Evolutionary conservation across 2,797 vertebrate species (phyloP), one percentile per base, ranked within the genome.

Genomic region (Masticophis lateralis): DNA sequence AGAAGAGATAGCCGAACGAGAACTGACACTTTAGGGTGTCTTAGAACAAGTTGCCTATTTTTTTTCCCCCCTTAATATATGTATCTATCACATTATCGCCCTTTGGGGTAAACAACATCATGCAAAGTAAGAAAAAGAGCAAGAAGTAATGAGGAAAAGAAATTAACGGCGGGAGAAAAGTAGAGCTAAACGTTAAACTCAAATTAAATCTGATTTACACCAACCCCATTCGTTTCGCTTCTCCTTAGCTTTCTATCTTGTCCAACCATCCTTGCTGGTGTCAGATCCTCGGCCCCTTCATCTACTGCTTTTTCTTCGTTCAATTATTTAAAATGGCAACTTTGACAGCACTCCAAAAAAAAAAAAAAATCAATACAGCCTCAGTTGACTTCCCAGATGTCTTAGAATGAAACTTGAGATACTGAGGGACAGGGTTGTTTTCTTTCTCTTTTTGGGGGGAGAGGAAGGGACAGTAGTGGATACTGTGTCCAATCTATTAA

Each of bases 21-120:
- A 10, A 69, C 61, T 8, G 16, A 53, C n/a, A 51, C 14, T 74
- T 27, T 74, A 74, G 51, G 28, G 28, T 7, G 55, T 56, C 51
- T 69, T 32, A 13, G 18, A 37, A 37, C 32, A 37, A 74, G 69
- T 43, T 74, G 32, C 7, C 16, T 74, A 10, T 74, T 74, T 28
- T 27, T 63, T 32, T 0, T 0, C 0, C 28, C 0, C 0, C 3
- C 74, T 79, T 43, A 43, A 25, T 79, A 43, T 47, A 25, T 79
- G 74, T 25, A 43, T 79, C 74, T 2, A 47, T 79, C 9, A 79
- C 74, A 79, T 22, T 79, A 79, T 47, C 43, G 3, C 37, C 74
- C 18, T 79, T 43, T 79, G 74, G 74, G 74, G 37, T 43, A 79
- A 79, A 79, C 37, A 79, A 22, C 20, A 4, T 5, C 74, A 79